These are phyloP conservation scores for Hofmannophila pseudospretella DNA, from an alignment of 2,888 invertebrate genomes.

Conservation along the genomic window DNA sequence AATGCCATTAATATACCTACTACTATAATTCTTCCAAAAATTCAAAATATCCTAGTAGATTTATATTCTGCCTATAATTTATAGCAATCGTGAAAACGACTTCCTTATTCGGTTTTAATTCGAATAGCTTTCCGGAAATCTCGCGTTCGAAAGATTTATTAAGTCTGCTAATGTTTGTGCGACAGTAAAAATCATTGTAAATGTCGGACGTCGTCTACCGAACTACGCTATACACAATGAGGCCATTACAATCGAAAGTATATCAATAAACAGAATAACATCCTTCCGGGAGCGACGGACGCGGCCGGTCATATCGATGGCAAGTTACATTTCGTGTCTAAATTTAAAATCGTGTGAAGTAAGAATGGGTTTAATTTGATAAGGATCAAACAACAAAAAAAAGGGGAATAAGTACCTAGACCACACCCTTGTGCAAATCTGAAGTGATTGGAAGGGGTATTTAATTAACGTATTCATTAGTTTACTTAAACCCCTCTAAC, in stretches of 20 bases:
- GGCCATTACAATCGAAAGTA: slow-evolving; percentile 52
- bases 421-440: no score
- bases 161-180: slow-evolving; percentile 53
- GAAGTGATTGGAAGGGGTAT: no score
- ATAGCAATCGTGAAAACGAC: slow-evolving; percentile 38
- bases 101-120: slow-evolving; percentile 49
- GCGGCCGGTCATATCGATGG: no score
- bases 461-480: no score
- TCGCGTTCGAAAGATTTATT: slow-evolving; percentile 41
- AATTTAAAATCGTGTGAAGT: not conserved
- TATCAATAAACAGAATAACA: slow-evolving; percentile 58
- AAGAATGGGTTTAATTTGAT: no score
- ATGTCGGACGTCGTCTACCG: slow-evolving; percentile 43
- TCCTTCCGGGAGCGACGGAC: slow-evolving; percentile 58
- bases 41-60: no score
- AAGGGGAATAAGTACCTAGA: no score
- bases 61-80: no score
- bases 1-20: no score
- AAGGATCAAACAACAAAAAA: no score
- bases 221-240: slow-evolving; percentile 55
- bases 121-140: slow-evolving; percentile 52
- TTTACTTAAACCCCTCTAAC: no score
- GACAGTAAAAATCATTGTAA: slow-evolving; percentile 51
- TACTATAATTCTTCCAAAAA: no score
- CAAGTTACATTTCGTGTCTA: not conserved